A percentile compares a stretch with the other conserved stretches of the same genome.
Conservation (phyloP, 37 sponge, comb jelly and placozoan genomes). For the Agelas oroides region DNA sequence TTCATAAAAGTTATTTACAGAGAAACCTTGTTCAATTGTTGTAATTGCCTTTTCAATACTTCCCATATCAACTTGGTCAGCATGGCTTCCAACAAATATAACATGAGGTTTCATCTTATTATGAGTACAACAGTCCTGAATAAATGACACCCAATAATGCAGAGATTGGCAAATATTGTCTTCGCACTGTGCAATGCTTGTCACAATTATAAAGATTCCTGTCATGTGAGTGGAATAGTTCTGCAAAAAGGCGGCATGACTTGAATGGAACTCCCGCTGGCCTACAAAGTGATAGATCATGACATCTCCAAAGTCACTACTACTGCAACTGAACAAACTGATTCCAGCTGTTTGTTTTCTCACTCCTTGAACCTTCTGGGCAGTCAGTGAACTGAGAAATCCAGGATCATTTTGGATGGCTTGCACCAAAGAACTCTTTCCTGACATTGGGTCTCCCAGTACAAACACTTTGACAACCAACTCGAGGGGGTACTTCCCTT, state of each 20-base stretch:
- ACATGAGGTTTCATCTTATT: slow-evolving; percentile 9
- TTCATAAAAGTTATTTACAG: not conserved
- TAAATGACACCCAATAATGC: slow-evolving; percentile 29
- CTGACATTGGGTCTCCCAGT: slow-evolving; percentile 27
- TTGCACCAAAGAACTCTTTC: slow-evolving; percentile 47
- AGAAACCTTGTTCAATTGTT: not conserved
- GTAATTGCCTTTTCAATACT: not conserved
- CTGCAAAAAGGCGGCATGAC: slow-evolving; percentile 19
- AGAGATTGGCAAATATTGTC: not conserved
- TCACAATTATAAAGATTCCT: slow-evolving; percentile 25
- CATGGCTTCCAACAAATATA: slow-evolving; percentile 30
- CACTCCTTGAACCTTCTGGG: not conserved
- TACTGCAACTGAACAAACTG: not conserved
- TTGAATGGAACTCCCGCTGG: slow-evolving; percentile 25
- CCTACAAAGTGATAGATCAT: slow-evolving; percentile 48
- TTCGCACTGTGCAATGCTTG: slow-evolving; percentile 24
- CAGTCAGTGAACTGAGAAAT: not conserved
- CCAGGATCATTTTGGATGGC: slow-evolving; percentile 3
- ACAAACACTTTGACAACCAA: slow-evolving; percentile 7
- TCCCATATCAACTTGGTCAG: slow-evolving; percentile 11
- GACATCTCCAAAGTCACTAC: slow-evolving; percentile 22
- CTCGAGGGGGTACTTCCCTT: not conserved
- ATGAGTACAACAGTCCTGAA: not conserved
- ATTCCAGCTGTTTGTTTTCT: slow-evolving; percentile 38
- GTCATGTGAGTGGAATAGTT: not conserved